Evolutionary conservation across 2,113 vertebrate species (phyloP), one percentile per base, ranked within the genome.

Genomic region (Grammomys dolichurus): DNA sequence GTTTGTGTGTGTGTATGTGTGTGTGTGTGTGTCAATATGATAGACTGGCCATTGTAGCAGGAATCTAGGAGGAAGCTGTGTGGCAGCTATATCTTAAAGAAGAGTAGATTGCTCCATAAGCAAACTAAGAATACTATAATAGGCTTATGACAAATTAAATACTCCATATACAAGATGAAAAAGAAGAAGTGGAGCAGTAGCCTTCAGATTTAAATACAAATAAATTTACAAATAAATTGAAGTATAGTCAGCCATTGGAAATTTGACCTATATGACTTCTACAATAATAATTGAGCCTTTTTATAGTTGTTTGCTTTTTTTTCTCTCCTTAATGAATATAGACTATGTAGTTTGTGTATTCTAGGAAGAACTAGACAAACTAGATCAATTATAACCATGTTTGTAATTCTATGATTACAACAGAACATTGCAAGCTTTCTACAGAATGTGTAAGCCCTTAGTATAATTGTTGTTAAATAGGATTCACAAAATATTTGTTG

Each of bases 401-500:
- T 75, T 85, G 3, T 54, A 6, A 54, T 43, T 31, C 14, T 13
- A 65, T 67, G 10, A 28, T 56, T 31, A 70, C 2, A 48, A 24
- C 10, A 89, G n/a, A 92, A 24, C 22, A 77, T 60, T 67, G 75
- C 6, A 75, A 85, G 40, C 78, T 73, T 93, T 94, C 73, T 24
- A 51, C 4, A 76, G 24, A 46, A 86, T 63, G 7, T n/a, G 36
- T 9, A 93, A 36, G 36, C 16, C 1, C 0, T 58, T 40, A 31
- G 26, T 78, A 65, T 54, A 95, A 85, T 60, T 84, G 5, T 5
- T 54, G 48, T 48, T 89, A 77, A 4, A 48, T 8, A 89, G 3
- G 7, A 82, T 17, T 90, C 65, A 90, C 33, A 91, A 93, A 87
- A 72, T n/a, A 86, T 63, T 73, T 82, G 51, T 69, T 93, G n/a